Percentiles rank a stretch among this genome's conserved stretches.
Conservation (phyloP, 1,140 invertebrate genomes). For the Popillia japonica region DNA sequence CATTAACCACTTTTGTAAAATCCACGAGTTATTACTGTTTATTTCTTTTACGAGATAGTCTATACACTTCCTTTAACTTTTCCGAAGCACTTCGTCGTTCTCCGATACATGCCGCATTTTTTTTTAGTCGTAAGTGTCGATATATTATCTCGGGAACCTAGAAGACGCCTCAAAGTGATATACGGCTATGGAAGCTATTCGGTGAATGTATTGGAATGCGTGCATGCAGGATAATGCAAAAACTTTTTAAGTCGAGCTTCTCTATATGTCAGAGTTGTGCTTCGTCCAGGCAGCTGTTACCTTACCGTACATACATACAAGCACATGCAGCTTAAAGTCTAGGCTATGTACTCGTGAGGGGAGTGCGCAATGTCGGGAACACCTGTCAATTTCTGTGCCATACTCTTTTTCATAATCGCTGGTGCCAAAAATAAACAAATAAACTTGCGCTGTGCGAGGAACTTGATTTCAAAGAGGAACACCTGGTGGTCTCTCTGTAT, state of each 20-base stretch:
- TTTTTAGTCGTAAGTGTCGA: neutral
- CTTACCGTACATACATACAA: neutral
- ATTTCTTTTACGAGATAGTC: neutral
- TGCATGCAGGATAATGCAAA: slow-evolving; percentile 10
- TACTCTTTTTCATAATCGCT: neutral
- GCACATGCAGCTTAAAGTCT: neutral
- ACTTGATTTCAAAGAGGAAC: neutral
- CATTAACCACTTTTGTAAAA: neutral
- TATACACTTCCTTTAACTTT: neutral
- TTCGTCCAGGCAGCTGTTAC: neutral
- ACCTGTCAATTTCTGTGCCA: neutral
- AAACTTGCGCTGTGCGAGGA: neutral
- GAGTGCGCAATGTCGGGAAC: neutral
- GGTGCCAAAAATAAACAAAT: neutral
- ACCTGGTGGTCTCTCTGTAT: neutral
- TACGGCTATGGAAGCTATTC: neutral
- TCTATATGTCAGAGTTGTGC: neutral
- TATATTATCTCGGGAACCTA: neutral
- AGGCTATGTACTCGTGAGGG: neutral
- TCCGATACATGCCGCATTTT: neutral
- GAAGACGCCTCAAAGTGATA: neutral
- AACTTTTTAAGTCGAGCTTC: neutral
- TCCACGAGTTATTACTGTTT: neutral
- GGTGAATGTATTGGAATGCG: neutral
- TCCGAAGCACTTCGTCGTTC: neutral